Conservation (phyloP, 1,140 invertebrate genomes). For the Diorhabda carinulata region DNA sequence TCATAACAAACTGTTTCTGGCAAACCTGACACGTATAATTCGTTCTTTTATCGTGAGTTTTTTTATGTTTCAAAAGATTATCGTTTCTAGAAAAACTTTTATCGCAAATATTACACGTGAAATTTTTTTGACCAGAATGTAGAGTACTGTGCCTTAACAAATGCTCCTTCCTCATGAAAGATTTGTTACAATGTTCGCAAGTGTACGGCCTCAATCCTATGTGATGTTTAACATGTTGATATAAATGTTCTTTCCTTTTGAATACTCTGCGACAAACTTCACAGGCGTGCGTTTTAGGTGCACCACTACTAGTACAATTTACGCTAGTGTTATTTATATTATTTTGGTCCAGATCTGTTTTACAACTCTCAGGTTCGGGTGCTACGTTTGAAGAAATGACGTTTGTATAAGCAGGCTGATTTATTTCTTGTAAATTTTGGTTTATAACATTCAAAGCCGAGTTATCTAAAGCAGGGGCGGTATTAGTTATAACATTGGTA, state of each 20-base stretch:
- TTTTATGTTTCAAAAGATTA: constrained; percentile 69
- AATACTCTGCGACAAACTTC: constrained; percentile 58
- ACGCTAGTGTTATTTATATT: neutral
- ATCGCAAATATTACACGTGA: constrained; percentile 70
- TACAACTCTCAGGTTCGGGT: neutral
- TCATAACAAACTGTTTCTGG: constrained; percentile 69
- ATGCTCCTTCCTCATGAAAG: constrained; percentile 69
- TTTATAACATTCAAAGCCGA: constrained; percentile 28
- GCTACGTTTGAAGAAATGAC: constrained; percentile 9
- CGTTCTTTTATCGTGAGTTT: constrained; percentile 61
- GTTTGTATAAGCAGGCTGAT: constrained; percentile 14
- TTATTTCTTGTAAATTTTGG: constrained; percentile 20
- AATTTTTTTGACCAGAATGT: constrained; percentile 72
- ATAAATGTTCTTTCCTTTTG: constrained; percentile 59
- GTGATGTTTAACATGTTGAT: constrained; percentile 60
- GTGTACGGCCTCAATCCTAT: constrained; percentile 66
- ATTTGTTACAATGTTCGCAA: constrained; percentile 63
- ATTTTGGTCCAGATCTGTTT: neutral
- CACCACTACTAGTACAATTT: neutral
- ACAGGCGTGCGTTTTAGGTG: constrained; percentile 45
- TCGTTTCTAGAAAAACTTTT: constrained; percentile 75
- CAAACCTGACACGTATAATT: constrained; percentile 69
- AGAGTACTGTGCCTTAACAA: constrained; percentile 67
- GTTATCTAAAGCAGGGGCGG: constrained; percentile 17
- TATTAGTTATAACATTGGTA: constrained; percentile 19